Base-by-base conservation (phyloP, 1,140 invertebrate species). In the Drosophila parvula region DNA sequence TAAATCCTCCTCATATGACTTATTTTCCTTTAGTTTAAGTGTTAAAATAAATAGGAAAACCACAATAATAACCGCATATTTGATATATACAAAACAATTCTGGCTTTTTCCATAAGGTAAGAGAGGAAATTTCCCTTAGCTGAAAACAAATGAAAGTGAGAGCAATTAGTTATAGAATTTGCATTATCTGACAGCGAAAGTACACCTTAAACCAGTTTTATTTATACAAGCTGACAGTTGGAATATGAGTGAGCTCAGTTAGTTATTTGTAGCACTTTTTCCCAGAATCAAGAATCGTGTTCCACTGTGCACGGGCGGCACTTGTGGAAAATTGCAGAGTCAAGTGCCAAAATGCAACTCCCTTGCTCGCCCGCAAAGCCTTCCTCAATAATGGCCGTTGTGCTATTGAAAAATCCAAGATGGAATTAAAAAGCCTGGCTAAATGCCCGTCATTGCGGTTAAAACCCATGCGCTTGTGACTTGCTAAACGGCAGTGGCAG, bases 401-500 rank as follows among this genome's bases (percentile, higher is more conserved):
- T 63, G 53, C 5, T 59, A 41, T 63, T 63, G 53, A 50, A 59
- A 59, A 44, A 64, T 64, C n/a, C 14, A 65, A 68, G 45, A 51
- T 22, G 48, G 34, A 47, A 67, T n/a, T 36, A 41, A 67, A 34
- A 36, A 27, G n/a, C 1, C 32, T 34, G 18, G 18, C 34, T 16
- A 48, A 50, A 65, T 32, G 44, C 14, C 28, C 32, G 68, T 71
- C 44, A 73, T 59, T 28, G 67, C 44, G 28, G n/a, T 40, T 71
- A 43, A 71, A 71, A 18, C 30, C 10, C 47, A 53, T 30, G 58
- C 30, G 1, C 34, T 32, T 71, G 44, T 73, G 69, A 71, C 67
- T 71, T 48, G 70, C 69, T 74, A 47, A 74, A 45, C 40, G 56
- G 56, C 57, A 53, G 69, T 55, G 45, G 50, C 57, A 53, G 69